A percentile compares a stretch with the other conserved stretches of the same genome.
These are phyloP conservation scores for Ptilonorhynchus violaceus DNA, from an alignment of 2,113 vertebrate species.

Conservation along the genomic window DNA sequence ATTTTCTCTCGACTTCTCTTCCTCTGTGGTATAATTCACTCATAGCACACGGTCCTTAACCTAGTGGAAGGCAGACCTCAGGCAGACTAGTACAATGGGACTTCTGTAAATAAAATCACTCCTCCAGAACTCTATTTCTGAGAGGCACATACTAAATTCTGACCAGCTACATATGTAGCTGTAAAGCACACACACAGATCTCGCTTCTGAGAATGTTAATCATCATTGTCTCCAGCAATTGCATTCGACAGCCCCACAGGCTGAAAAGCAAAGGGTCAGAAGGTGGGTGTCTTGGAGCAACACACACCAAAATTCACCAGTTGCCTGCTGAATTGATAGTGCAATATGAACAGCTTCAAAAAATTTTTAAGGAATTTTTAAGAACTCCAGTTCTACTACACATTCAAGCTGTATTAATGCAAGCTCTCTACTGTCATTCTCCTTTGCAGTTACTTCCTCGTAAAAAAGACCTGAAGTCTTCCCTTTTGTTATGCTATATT, in stretches of 20 bases:
- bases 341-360: not conserved
- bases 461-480: not conserved
- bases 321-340: not conserved
- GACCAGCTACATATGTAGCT: not conserved
- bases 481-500: not conserved
- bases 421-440: not conserved
- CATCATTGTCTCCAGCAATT: not conserved
- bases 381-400: not conserved
- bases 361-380: not conserved
- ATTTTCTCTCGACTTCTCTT: not conserved
- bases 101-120: not conserved
- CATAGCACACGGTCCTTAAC: not conserved
- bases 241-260: not conserved
- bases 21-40: not conserved
- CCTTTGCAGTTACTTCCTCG: not conserved
- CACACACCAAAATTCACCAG: not conserved
- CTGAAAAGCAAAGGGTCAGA: not conserved
- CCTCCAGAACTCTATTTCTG: not conserved
- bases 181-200: not conserved
- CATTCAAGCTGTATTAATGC: not conserved
- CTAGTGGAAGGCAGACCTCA: not conserved
- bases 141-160: not conserved
- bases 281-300: not conserved
- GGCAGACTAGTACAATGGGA: not conserved
- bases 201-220: not conserved